A percentile compares a stretch with the other conserved stretches of the same genome.
phyloP scores from a whole-genome alignment of 2,888 invertebrate species.

The Acleris holmiana region DNA sequence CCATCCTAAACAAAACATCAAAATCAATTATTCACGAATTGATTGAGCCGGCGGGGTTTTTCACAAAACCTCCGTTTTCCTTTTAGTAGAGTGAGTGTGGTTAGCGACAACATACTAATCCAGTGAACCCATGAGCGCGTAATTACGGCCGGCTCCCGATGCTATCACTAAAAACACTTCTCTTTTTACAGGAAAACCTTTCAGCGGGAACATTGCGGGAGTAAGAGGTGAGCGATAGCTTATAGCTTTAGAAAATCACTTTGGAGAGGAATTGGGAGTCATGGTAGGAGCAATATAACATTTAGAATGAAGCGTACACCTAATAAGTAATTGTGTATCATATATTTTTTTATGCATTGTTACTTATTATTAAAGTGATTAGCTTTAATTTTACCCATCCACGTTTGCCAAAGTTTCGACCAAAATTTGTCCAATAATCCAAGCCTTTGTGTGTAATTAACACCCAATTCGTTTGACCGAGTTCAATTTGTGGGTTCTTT shows the following conservation, averaged over 20 bases:
- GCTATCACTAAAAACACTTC: slow-evolving; percentile 20
- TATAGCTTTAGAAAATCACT: too few relatives aligned
- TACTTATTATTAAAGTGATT: too few relatives aligned
- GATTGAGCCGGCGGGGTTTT: background rate
- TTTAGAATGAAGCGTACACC: too few relatives aligned
- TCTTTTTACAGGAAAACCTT: slow-evolving; percentile 30
- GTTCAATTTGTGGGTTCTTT: slow-evolving; percentile 32
- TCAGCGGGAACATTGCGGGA: background rate
- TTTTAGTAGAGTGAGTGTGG: slow-evolving; percentile 1
- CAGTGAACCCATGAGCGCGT: slow-evolving; percentile 7
- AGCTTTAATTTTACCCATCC: too few relatives aligned
- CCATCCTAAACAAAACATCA: too few relatives aligned
- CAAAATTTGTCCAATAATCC: slow-evolving; percentile 16
- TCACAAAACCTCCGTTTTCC: background rate
- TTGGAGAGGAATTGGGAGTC: too few relatives aligned
- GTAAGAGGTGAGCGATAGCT: slow-evolving; percentile 17
- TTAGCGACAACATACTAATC: slow-evolving; percentile 11
- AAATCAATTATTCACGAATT: too few relatives aligned
- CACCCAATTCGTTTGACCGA: slow-evolving; percentile 26
- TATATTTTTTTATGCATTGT: too few relatives aligned
- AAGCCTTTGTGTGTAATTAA: slow-evolving; percentile 28
- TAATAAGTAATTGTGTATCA: too few relatives aligned
- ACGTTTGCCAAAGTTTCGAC: background rate
- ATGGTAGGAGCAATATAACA: too few relatives aligned
- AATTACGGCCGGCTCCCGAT: slow-evolving; percentile 6